phyloP scores from a whole-genome alignment of 2,888 invertebrate genomes.

The Achlya flavicornis region DNA sequence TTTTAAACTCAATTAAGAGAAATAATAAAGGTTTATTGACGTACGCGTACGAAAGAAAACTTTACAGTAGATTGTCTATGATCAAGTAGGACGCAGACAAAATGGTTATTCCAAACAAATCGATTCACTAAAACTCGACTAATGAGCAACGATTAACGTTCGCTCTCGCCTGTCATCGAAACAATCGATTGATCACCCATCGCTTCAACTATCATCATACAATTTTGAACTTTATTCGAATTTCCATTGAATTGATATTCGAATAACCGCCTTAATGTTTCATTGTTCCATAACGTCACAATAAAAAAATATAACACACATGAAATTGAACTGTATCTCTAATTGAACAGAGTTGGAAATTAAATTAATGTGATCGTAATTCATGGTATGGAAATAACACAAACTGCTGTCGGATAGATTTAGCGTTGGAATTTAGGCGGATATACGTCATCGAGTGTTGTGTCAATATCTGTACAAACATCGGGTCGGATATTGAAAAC shows the following conservation, averaged over 20 bases:
- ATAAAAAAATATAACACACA: background rate
- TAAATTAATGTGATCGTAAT: constrained; percentile 19
- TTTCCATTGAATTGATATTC: background rate
- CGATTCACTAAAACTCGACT: constrained; percentile 60
- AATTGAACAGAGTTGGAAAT: constrained; percentile 29
- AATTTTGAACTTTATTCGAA: constrained; percentile 24
- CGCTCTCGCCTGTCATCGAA: constrained; percentile 68
- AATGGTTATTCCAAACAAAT: constrained; percentile 45
- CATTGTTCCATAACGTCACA: constrained; percentile 1
- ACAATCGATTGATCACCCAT: constrained; percentile 60
- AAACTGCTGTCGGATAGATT: constrained; percentile 69
- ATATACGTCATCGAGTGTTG: constrained; percentile 60
- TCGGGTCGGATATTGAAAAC: constrained; percentile 22
- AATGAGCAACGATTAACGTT: constrained; percentile 71
- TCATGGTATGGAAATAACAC: constrained; percentile 45
- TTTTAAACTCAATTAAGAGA: too few relatives aligned
- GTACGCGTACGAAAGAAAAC: too few relatives aligned
- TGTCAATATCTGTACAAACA: constrained; percentile 51
- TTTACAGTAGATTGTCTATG: background rate
- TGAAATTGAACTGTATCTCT: background rate
- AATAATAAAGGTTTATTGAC: too few relatives aligned
- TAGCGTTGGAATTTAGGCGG: constrained; percentile 63
- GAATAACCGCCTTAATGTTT: background rate
- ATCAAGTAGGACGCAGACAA: constrained; percentile 32
- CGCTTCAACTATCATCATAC: constrained; percentile 18